A percentile compares a stretch with the other conserved stretches of the same genome.
These are phyloP conservation scores for Neoascia interrupta DNA, from an alignment of 2,888 invertebrate genomes.

Conservation along the genomic window DNA sequence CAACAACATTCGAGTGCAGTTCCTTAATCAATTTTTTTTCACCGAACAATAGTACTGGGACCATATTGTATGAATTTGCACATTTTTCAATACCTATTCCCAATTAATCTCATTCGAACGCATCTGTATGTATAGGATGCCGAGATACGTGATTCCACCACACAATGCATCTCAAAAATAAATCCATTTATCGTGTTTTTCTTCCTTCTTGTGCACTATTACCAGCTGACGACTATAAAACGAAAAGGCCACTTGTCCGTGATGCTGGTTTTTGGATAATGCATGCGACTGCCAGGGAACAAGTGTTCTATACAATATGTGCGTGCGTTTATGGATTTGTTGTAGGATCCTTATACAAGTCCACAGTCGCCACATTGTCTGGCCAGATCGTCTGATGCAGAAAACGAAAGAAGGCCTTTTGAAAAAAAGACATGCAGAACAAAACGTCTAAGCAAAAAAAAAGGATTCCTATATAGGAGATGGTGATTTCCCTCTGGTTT, in stretches of 20 bases:
- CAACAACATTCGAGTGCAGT: too few relatives aligned
- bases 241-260: conserved; percentile 65
- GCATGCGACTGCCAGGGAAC: conserved; percentile 39
- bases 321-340: conserved; percentile 7
- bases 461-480: conserved; percentile 44
- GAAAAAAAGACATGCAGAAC: conserved; percentile 48
- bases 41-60: not conserved
- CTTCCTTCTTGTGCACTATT: conserved; percentile 32
- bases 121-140: conserved; percentile 58
- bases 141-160: conserved; percentile 55
- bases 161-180: conserved; percentile 50
- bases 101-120: conserved; percentile 67
- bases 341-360: conserved; percentile 33
- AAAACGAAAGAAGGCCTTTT: conserved; percentile 14
- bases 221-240: conserved; percentile 47
- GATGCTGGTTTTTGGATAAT: conserved; percentile 62
- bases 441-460: conserved; percentile 34
- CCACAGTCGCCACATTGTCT: conserved; percentile 65
- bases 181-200: conserved; percentile 61
- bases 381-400: conserved; percentile 50
- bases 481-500: conserved; percentile 29
- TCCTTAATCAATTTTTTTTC: too few relatives aligned
- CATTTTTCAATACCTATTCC: conserved; percentile 37
- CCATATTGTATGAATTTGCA: conserved; percentile 55
- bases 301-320: conserved; percentile 48